These are phyloP conservation scores for Nannobrachium achirus DNA, from an alignment of 2,113 vertebrate genomes.

Conservation along the genomic window DNA sequence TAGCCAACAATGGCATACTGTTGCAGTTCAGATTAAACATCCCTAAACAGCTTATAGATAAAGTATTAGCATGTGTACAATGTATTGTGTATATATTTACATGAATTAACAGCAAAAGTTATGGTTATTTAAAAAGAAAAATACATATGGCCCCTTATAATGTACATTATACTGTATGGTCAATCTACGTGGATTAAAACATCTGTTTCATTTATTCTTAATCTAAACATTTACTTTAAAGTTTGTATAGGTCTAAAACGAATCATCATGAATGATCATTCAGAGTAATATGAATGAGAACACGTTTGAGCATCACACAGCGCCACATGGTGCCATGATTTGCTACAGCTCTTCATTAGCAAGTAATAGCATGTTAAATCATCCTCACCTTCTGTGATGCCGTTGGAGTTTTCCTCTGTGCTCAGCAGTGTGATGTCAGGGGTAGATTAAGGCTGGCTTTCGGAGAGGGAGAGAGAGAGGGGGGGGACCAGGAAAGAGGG, in stretches of 20 bases:
- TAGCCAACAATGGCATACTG: conserved; percentile 57
- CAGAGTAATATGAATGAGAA: conserved; percentile 20
- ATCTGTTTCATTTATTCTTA: conserved; percentile 25
- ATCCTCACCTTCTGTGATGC: conserved; percentile 72
- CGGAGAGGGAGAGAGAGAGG: conserved; percentile 32
- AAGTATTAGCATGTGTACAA: not conserved
- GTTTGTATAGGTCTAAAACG: conserved; percentile 29
- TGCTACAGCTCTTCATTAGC: not conserved
- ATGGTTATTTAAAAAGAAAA: too few relatives aligned
- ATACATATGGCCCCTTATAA: too few relatives aligned
- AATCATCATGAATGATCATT: conserved; percentile 22
- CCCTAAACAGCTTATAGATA: not conserved
- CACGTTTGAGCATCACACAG: not conserved
- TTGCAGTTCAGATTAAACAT: conserved; percentile 31
- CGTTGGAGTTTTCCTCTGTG: conserved; percentile 67
- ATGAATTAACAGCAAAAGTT: too few relatives aligned
- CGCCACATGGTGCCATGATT: conserved; percentile 13
- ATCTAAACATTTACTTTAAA: conserved; percentile 41
- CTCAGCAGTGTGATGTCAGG: conserved; percentile 72
- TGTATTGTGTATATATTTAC: too few relatives aligned
- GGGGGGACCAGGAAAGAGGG: not conserved
- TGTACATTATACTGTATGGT: too few relatives aligned
- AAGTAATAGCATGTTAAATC: conserved; percentile 42
- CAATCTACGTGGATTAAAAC: too few relatives aligned
- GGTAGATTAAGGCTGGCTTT: conserved; percentile 75